Evolutionary conservation across 1,140 invertebrate genomes (phyloP).

Genomic region (Grapholita molesta): DNA sequence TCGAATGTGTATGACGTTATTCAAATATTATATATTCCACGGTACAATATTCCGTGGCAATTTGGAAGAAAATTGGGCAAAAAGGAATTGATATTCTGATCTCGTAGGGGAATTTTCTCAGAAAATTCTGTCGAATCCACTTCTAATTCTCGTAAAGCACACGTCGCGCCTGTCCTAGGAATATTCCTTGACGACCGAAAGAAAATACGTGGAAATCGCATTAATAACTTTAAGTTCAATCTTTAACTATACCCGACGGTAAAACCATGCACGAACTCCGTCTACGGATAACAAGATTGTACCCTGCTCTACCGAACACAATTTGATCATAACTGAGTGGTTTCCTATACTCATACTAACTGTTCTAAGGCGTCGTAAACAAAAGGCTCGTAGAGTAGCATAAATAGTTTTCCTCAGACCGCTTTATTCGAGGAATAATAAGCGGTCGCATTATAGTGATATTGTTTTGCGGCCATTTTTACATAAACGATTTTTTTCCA

Average conservation of each 20-base stretch:
- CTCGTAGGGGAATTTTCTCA: conserved; percentile 45
- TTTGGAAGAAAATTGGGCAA: conserved; percentile 54
- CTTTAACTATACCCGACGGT: background rate
- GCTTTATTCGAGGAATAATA: background rate
- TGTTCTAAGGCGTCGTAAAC: background rate
- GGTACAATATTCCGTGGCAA: conserved; percentile 52
- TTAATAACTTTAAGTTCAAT: conserved; percentile 26
- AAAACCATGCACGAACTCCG: background rate
- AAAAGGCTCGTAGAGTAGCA: background rate
- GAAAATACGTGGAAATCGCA: conserved; percentile 24
- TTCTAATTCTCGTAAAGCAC: conserved; percentile 41
- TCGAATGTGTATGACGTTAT: conserved; percentile 43
- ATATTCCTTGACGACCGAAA: conserved; percentile 28
- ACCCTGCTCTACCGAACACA: background rate
- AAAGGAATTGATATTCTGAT: conserved; percentile 56
- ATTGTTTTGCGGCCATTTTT: background rate
- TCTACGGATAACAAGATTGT: background rate
- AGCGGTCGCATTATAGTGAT: background rate
- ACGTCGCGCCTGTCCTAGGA: conserved; percentile 28
- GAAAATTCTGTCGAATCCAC: conserved; percentile 43
- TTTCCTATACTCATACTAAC: background rate
- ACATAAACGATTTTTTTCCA: background rate
- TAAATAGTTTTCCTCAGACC: background rate
- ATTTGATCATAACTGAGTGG: conserved; percentile 20
- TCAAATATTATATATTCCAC: conserved; percentile 53